These are phyloP conservation scores for Hyphantria cunea DNA, from an alignment of 1,140 invertebrate species.

Conservation along the genomic window DNA sequence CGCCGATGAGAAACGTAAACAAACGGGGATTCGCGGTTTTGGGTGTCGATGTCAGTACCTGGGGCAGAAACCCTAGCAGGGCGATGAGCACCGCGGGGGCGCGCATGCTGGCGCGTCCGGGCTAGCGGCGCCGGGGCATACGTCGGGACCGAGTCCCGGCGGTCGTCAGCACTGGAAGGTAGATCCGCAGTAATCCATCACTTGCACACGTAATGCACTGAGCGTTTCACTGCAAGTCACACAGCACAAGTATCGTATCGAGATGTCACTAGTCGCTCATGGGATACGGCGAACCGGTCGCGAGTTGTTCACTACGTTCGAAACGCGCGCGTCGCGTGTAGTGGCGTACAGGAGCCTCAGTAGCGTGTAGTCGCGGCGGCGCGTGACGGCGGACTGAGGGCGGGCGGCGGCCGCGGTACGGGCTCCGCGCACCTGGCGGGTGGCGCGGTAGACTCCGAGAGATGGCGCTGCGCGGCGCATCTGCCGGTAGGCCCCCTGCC, in stretches of 20 bases:
- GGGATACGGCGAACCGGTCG: constrained; percentile 70
- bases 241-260: constrained; percentile 62
- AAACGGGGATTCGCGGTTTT: constrained; percentile 67
- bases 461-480: constrained; percentile 77
- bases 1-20: constrained; percentile 54
- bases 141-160: constrained; percentile 62
- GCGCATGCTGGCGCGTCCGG: constrained; percentile 77
- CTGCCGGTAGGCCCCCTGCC: constrained; percentile 56
- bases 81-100: constrained; percentile 77
- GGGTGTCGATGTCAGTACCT: constrained; percentile 64
- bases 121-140: constrained; percentile 78
- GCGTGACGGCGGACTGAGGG: constrained; percentile 77
- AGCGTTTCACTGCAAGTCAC: constrained; percentile 77
- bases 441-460: constrained; percentile 50
- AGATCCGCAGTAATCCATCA: constrained; percentile 76
- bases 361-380: constrained; percentile 63
- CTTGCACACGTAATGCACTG: constrained; percentile 71
- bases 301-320: constrained; percentile 74
- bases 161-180: constrained; percentile 66
- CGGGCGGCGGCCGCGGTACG: constrained; percentile 68
- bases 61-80: constrained; percentile 79
- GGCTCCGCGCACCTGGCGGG: constrained; percentile 69
- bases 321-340: constrained; percentile 72
- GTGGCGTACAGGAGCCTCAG: constrained; percentile 56
- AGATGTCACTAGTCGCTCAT: constrained; percentile 76